These are phyloP conservation scores for Tinamus guttatus DNA, from an alignment of 2,113 vertebrate species.

Conservation along the genomic window DNA sequence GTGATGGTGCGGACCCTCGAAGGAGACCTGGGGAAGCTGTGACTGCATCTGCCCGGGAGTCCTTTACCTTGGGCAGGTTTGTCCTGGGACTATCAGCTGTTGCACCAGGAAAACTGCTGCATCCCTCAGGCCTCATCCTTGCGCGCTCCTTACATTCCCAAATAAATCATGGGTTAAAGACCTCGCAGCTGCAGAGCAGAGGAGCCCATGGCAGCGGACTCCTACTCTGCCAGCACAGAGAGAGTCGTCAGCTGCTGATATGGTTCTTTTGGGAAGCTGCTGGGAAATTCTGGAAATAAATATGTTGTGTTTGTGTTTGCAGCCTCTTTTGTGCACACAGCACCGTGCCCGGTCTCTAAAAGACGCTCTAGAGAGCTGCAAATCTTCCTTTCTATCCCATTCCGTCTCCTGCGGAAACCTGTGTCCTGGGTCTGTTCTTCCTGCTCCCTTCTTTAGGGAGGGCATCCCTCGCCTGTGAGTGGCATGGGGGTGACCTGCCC, in stretches of 20 bases:
- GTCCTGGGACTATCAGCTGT: neutral
- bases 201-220: neutral
- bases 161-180: neutral
- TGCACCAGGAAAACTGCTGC: neutral
- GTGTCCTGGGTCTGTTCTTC: neutral
- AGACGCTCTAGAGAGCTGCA: accelerated
- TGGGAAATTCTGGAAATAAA: conserved; percentile 17
- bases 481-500: accelerated
- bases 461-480: accelerated
- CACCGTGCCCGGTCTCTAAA: neutral
- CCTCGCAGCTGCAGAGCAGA: neutral
- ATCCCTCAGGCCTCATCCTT: neutral
- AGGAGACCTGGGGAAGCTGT: conserved; percentile 91
- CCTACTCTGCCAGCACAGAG: neutral
- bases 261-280: neutral
- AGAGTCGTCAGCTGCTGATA: neutral
- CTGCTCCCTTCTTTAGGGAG: neutral
- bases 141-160: accelerated
- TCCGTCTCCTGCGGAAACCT: neutral
- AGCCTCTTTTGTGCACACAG: neutral
- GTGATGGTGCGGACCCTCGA: conserved; percentile 94
- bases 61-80: neutral
- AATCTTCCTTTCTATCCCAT: neutral
- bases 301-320: neutral
- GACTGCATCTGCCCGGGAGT: neutral